phyloP scores from a whole-genome alignment of 2,888 invertebrate species.

The Agrotis puta region DNA sequence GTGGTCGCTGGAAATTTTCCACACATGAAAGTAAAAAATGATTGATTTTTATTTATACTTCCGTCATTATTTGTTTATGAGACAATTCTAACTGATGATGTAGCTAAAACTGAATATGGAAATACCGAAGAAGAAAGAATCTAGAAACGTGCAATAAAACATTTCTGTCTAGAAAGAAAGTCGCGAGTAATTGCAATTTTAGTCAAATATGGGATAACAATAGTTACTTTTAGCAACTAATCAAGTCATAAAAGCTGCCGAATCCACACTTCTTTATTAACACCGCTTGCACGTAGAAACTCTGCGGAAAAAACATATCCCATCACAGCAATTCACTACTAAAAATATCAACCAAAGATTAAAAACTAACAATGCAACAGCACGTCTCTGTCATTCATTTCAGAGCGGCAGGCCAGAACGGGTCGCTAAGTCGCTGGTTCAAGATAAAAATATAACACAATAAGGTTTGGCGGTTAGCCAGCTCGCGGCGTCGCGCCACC shows the following conservation, averaged over 20 bases:
- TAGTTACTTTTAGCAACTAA: background rate
- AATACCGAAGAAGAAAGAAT: no score
- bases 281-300: background rate
- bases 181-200: background rate
- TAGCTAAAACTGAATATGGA: no score
- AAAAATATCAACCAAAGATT: slow-evolving; percentile 17
- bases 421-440: slow-evolving; percentile 20
- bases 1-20: slow-evolving; percentile 16
- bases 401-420: slow-evolving; percentile 25
- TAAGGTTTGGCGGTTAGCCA: slow-evolving; percentile 62
- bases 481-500: slow-evolving; percentile 49
- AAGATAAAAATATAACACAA: slow-evolving; percentile 62
- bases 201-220: background rate
- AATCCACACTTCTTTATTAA: background rate
- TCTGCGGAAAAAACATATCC: background rate
- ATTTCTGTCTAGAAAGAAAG: background rate
- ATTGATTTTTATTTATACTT: background rate
- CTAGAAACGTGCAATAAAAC: no score
- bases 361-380: background rate
- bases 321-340: background rate
- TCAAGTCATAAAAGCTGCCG: background rate
- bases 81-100: no score
- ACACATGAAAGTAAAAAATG: background rate
- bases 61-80: background rate
- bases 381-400: slow-evolving; percentile 37